Conservation (phyloP, 2,797 vertebrate genomes). For the Argya squamiceps region DNA sequence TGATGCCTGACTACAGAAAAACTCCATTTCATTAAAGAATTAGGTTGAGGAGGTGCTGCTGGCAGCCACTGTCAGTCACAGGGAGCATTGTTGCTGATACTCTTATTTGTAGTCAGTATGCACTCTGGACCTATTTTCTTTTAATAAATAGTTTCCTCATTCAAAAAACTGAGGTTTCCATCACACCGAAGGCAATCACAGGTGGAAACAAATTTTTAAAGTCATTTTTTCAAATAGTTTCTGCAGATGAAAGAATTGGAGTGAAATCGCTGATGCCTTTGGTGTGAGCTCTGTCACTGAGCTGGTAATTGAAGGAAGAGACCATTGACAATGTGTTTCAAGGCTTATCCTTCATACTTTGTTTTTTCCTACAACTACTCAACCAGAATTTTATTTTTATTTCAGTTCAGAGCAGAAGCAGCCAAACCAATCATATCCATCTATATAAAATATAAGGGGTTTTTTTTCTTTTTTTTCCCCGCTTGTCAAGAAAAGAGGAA, state of each 20-base stretch:
- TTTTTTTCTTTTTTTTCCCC: fast-evolving
- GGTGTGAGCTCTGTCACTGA: neutral
- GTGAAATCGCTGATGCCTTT: neutral
- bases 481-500: neutral
- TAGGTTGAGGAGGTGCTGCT: neutral
- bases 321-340: neutral
- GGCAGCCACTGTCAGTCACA: neutral
- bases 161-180: neutral
- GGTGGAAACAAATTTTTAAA: conserved; percentile 33
- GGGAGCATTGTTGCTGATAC: neutral
- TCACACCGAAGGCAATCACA: conserved; percentile 4
- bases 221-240: conserved; percentile 41
- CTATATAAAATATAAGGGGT: neutral
- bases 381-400: neutral
- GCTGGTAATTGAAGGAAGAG: neutral
- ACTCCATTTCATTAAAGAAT: neutral
- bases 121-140: neutral
- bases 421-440: neutral
- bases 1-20: neutral
- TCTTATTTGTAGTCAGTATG: neutral
- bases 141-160: neutral
- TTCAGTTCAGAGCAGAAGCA: neutral
- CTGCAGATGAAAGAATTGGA: conserved; percentile 33
- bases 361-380: conserved; percentile 1
- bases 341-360: neutral